Conservation (phyloP, 2,113 vertebrate genomes). For the Fukomys damarensis region DNA sequence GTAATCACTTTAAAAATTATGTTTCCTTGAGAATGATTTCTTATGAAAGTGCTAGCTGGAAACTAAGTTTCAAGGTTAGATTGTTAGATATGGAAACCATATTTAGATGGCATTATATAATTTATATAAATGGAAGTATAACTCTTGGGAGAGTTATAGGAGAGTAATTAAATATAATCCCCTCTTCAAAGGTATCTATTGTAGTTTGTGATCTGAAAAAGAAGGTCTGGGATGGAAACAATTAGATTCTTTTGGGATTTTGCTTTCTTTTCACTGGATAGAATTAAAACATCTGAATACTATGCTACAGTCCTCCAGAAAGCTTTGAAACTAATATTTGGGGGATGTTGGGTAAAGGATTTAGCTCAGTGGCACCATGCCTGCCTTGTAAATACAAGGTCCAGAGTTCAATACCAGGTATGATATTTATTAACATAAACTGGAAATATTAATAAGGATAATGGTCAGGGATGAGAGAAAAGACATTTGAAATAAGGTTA, state of each 20-base stretch:
- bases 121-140: not conserved
- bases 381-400: too few species aligned
- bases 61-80: not conserved
- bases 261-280: not conserved
- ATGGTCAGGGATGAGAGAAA: not conserved
- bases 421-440: not conserved
- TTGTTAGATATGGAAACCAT: not conserved
- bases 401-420: too few species aligned
- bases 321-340: not conserved
- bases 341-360: too few species aligned
- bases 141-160: not conserved
- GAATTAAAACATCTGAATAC: not conserved
- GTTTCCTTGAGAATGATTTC: not conserved
- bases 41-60: not conserved
- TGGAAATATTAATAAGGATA: not conserved
- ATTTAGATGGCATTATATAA: not conserved
- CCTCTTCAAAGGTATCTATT: not conserved
- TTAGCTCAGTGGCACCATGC: too few species aligned
- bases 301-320: not conserved
- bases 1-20: not conserved
- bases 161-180: not conserved
- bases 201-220: not conserved
- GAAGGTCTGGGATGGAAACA: not conserved
- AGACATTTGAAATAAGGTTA: not conserved
- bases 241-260: not conserved